A percentile compares a stretch with the other conserved stretches of the same genome.
These are phyloP conservation scores for Plectrocnemia conspersa DNA, from an alignment of 1,140 invertebrate genomes.

Conservation along the genomic window DNA sequence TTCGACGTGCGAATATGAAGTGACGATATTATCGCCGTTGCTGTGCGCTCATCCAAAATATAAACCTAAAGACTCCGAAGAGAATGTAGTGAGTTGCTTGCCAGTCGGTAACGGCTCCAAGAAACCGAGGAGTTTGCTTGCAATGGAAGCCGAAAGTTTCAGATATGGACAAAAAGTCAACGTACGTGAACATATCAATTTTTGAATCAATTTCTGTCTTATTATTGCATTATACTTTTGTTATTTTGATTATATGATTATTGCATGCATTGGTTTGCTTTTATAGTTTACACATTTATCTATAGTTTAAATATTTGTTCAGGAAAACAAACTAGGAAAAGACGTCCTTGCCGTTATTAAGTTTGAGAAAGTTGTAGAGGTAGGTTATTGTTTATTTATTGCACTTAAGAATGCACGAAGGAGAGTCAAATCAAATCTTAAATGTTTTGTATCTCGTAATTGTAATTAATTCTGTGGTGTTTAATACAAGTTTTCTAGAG, in stretches of 20 bases:
- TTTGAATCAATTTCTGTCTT: conserved; percentile 37
- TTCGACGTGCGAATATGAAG: conserved; percentile 91
- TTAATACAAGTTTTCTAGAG: no score
- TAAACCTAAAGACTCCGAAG: conserved; percentile 73
- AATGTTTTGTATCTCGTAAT: no score
- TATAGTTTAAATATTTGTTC: conserved; percentile 52
- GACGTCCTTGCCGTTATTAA: conserved; percentile 62
- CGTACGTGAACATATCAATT: conserved; percentile 10
- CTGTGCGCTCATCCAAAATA: conserved; percentile 88
- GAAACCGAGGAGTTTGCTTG: conserved; percentile 68
- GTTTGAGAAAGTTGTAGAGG: conserved; percentile 63
- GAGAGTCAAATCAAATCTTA: no score
- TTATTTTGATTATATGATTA: conserved; percentile 17
- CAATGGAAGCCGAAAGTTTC: conserved; percentile 67
- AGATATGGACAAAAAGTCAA: conserved; percentile 55
- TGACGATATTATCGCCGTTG: conserved; percentile 76
- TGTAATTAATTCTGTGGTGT: no score
- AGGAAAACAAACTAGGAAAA: conserved; percentile 58
- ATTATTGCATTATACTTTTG: conserved; percentile 19
- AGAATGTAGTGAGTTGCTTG: conserved; percentile 77
- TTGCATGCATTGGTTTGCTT: conserved; percentile 27
- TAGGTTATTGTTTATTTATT: conserved; percentile 42
- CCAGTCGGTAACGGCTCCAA: conserved; percentile 64
- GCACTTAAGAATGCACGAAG: no score
- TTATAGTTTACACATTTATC: conserved; percentile 42